Evolutionary conservation across 2,113 vertebrate genomes (phyloP).

Genomic region (Dipodomys spectabilis): DNA sequence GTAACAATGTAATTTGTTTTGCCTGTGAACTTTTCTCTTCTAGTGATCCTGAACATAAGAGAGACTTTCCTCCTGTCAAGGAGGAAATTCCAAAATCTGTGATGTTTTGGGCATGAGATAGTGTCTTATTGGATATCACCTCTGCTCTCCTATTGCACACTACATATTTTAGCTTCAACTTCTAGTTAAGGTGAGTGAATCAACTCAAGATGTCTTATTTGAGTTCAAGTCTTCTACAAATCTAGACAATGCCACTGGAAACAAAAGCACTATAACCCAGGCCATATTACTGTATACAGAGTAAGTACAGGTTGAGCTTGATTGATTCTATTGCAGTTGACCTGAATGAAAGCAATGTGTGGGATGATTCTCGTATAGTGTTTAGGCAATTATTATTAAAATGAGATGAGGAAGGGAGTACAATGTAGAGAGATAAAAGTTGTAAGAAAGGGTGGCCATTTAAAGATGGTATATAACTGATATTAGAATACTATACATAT

Average conservation of each 20-base stretch:
- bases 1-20: not conserved
- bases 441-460: not conserved
- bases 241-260: not conserved
- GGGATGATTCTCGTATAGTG: not conserved
- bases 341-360: not conserved
- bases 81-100: conserved; percentile 25
- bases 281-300: not conserved
- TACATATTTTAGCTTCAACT: not conserved
- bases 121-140: not conserved
- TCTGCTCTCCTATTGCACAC: not conserved
- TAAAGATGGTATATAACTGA: not conserved
- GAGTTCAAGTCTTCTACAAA: not conserved
- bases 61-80: not conserved
- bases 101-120: not conserved
- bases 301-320: not conserved
- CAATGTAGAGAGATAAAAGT: not conserved
- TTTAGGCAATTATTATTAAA: not conserved
- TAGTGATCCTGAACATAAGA: not conserved
- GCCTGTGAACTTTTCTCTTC: not conserved
- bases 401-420: not conserved
- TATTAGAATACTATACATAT: not conserved
- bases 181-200: not conserved
- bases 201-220: not conserved
- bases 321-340: not conserved
- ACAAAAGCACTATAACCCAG: not conserved